Conservation (phyloP, 2,113 vertebrate genomes). For the Notarius quadriscutis region DNA sequence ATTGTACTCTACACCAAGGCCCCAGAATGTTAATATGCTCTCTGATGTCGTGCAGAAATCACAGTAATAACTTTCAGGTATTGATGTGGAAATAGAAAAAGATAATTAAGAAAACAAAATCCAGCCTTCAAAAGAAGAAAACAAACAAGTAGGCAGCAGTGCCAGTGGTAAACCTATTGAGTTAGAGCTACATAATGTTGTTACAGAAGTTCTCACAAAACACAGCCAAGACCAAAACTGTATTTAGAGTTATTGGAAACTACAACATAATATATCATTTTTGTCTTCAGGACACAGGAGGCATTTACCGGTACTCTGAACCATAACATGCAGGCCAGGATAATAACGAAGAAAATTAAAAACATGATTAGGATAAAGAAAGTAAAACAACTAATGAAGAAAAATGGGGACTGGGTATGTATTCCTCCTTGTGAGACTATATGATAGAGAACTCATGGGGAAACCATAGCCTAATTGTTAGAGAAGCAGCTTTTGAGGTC, state of each 20-base stretch:
- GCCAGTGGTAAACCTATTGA: neutral
- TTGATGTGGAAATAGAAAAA: neutral
- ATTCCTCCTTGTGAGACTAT: neutral
- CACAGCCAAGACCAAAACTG: constrained; percentile 1
- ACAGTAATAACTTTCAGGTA: neutral
- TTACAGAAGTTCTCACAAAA: constrained; percentile 17
- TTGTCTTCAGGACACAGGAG: neutral
- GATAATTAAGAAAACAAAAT: neutral
- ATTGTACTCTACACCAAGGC: neutral
- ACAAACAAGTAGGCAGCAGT: neutral
- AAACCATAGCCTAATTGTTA: no score
- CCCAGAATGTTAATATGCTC: neutral
- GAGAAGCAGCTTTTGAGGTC: no score
- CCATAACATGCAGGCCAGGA: neutral
- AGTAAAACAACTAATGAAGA: neutral
- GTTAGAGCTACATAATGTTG: constrained; percentile 2
- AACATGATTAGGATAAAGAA: neutral
- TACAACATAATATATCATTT: neutral
- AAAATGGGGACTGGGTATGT: neutral
- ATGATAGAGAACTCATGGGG: neutral
- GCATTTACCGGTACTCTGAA: neutral
- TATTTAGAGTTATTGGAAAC: neutral
- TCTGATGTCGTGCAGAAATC: neutral
- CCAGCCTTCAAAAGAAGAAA: neutral
- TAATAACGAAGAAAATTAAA: neutral